phyloP scores from a whole-genome alignment of 2,113 vertebrate genomes.

The Microcebus jonahi region DNA sequence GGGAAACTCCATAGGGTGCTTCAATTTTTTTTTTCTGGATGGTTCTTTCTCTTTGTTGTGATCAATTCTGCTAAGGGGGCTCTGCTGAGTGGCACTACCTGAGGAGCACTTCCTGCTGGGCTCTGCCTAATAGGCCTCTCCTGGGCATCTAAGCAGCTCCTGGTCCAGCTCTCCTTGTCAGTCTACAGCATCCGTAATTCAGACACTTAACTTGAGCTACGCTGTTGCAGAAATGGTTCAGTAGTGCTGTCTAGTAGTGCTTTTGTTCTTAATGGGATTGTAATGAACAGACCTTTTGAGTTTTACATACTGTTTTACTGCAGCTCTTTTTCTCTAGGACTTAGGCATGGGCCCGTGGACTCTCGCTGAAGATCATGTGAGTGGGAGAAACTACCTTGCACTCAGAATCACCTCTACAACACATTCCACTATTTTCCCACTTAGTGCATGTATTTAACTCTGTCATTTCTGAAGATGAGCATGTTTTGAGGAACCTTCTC shows the following conservation, averaged over 20 bases:
- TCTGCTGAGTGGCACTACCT: neutral
- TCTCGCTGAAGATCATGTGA: neutral
- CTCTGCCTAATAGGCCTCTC: neutral
- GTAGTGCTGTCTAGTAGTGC: neutral
- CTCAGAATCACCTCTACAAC: neutral
- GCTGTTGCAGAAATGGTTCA: neutral
- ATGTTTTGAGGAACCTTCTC: neutral
- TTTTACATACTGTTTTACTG: neutral
- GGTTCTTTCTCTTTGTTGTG: neutral
- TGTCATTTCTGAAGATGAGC: neutral
- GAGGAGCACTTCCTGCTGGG: neutral
- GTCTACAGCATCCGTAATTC: neutral
- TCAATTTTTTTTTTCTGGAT: neutral
- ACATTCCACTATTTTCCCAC: neutral
- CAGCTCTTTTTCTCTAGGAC: neutral
- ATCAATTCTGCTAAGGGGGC: neutral
- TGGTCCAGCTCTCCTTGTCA: neutral
- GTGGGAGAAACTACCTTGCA: neutral
- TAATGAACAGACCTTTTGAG: neutral
- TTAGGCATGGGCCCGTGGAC: neutral
- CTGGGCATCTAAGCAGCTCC: neutral
- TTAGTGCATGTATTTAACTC: neutral
- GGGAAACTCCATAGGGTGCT: neutral
- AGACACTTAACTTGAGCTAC: neutral
- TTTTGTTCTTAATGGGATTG: slow-evolving; percentile 13